phyloP scores from a whole-genome alignment of 2,797 vertebrate species.

The Neosalanx taihuensis region DNA sequence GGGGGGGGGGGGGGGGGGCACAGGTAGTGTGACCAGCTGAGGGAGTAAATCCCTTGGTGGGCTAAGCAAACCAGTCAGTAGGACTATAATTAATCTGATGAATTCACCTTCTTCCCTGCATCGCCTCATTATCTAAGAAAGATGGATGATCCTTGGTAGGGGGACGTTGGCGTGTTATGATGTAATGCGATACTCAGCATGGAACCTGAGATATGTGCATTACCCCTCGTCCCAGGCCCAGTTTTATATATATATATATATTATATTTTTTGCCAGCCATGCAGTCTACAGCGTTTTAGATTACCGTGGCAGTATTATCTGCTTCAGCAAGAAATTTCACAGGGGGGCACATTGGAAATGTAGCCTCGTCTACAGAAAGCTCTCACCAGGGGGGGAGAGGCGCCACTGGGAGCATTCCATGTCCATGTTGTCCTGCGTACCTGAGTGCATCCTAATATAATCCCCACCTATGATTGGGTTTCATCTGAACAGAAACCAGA shows the following conservation, averaged over 20 bases:
- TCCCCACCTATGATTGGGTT: too few species aligned
- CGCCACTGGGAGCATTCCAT: constrained; percentile 48
- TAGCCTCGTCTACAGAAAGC: constrained; percentile 56
- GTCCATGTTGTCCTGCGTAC: constrained; percentile 12
- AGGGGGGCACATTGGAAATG: constrained; percentile 55
- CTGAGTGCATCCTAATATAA: too few species aligned
- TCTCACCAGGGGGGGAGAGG: constrained; percentile 61
- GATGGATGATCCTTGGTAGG: not conserved
- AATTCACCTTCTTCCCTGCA: constrained; percentile 31
- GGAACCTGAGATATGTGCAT: constrained; percentile 22
- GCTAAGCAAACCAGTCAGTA: not conserved
- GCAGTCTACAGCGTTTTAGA: constrained; percentile 66
- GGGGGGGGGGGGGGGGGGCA: not conserved
- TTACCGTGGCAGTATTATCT: constrained; percentile 59
- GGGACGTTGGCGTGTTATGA: not conserved
- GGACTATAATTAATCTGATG: not conserved
- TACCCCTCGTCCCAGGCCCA: constrained; percentile 34
- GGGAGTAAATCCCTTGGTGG: not conserved
- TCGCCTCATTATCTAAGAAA: constrained; percentile 34
- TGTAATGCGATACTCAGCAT: constrained; percentile 32
- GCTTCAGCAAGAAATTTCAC: constrained; percentile 60
- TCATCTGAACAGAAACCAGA: too few species aligned
- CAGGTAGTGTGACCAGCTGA: not conserved
- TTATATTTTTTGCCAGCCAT: constrained; percentile 56
- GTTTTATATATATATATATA: not conserved